phyloP scores from a whole-genome alignment of 2,888 invertebrate species.

The Cataglyphis cursor region DNA sequence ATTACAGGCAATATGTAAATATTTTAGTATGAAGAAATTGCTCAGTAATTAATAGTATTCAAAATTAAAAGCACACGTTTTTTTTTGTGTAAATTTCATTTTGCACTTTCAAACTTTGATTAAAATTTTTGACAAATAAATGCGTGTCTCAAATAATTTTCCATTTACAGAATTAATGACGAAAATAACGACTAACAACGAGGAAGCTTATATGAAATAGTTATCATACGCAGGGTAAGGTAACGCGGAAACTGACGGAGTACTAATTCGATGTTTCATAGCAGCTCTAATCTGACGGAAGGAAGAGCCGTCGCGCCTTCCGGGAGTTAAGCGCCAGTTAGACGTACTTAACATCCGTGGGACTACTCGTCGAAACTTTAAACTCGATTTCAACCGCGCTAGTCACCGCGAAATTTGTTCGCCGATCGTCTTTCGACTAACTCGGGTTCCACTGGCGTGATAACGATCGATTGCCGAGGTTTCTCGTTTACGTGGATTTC shows the following conservation, averaged over 20 bases:
- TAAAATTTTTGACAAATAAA: background rate
- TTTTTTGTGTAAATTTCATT: background rate
- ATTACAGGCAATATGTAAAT: background rate
- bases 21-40: background rate
- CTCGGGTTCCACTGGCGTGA: conserved; percentile 27
- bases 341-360: conserved; percentile 75
- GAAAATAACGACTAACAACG: conserved; percentile 42
- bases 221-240: conserved; percentile 66
- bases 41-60: background rate
- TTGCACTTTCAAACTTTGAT: background rate
- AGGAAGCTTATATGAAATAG: conserved; percentile 57
- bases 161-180: conserved; percentile 9
- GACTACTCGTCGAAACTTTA: conserved; percentile 79
- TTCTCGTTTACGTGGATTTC: conserved; percentile 26
- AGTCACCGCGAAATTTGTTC: conserved; percentile 68
- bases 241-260: conserved; percentile 71
- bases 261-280: conserved; percentile 78
- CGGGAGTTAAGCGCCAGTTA: conserved; percentile 77
- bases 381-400: conserved; percentile 75
- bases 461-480: conserved; percentile 52
- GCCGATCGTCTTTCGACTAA: conserved; percentile 47
- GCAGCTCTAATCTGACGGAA: conserved; percentile 78
- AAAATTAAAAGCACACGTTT: background rate
- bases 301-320: conserved; percentile 75
- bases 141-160: background rate